Evolutionary conservation across 1,140 invertebrate species (phyloP).

Genomic region (Drosophila baimaii): DNA sequence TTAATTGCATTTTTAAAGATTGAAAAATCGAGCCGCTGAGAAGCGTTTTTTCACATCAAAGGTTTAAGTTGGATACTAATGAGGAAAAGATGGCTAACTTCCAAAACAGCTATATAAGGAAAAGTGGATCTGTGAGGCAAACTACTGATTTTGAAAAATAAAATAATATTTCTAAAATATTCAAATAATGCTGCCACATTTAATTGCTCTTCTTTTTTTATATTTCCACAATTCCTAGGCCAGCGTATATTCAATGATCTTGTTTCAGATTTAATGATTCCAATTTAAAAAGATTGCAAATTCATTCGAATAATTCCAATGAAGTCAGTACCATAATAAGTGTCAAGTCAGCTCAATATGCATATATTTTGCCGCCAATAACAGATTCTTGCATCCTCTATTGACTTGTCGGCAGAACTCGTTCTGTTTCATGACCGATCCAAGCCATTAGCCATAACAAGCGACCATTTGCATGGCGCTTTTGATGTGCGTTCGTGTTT

Average conservation of each 20-base stretch:
- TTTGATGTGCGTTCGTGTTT: constrained; percentile 40
- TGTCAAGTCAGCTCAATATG: constrained; percentile 7
- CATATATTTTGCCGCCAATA: constrained; percentile 25
- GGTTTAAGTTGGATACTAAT: no score
- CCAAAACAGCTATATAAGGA: no score
- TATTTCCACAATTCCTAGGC: neutral
- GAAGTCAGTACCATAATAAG: constrained; percentile 15
- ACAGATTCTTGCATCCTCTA: constrained; percentile 32
- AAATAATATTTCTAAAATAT: no score
- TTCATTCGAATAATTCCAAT: constrained; percentile 5
- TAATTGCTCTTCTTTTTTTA: no score
- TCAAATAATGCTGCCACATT: no score
- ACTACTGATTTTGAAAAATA: no score
- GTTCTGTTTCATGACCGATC: constrained; percentile 35
- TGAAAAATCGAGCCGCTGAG: no score
- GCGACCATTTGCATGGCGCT: constrained; percentile 51
- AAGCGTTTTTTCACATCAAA: no score
- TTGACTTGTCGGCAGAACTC: constrained; percentile 25
- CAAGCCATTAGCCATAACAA: constrained; percentile 59
- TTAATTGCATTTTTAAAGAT: no score
- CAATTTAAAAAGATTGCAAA: neutral
- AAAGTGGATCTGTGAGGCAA: no score
- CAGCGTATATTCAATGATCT: neutral
- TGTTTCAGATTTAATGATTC: neutral
- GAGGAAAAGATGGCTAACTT: no score